A percentile compares a stretch with the other conserved stretches of the same genome.
phyloP scores from a whole-genome alignment of 2,113 vertebrate genomes.

The Ariopsis seemanni region DNA sequence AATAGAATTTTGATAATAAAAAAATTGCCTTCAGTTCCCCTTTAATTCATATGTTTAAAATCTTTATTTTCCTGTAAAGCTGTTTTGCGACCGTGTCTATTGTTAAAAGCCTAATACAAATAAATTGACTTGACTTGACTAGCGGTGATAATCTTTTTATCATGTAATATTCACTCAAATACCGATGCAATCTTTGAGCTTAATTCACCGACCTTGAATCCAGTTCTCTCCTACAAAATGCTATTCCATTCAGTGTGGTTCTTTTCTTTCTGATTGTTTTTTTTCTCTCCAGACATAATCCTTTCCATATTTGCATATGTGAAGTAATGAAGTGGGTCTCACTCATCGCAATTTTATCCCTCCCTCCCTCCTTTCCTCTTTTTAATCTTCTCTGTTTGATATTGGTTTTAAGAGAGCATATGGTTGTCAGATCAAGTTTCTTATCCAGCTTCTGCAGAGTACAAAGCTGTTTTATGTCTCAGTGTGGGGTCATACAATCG shows the following conservation, averaged over 20 bases:
- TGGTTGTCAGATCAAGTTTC: conserved; percentile 39
- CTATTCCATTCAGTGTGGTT: neutral
- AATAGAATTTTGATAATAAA: no score
- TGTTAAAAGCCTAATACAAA: no score
- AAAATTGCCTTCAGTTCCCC: no score
- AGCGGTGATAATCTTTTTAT: neutral
- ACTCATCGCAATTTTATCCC: neutral
- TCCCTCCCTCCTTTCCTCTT: neutral
- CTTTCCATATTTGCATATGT: neutral
- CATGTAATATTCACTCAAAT: neutral
- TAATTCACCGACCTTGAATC: neutral
- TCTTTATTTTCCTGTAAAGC: no score
- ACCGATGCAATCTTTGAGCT: neutral
- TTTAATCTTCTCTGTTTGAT: neutral
- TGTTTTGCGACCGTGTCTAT: no score
- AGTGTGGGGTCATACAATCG: conserved; percentile 28
- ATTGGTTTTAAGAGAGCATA: conserved; percentile 28
- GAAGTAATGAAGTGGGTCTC: neutral
- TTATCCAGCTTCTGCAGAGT: conserved; percentile 18
- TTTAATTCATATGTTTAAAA: no score
- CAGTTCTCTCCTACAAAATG: neutral
- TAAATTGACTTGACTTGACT: no score
- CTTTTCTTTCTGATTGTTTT: neutral
- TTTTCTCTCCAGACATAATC: neutral
- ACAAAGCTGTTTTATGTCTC: neutral